Evolutionary conservation across 2,888 invertebrate genomes (phyloP), one percentile per base, ranked within the genome.

Genomic region (Pediacus dermestoides): DNA sequence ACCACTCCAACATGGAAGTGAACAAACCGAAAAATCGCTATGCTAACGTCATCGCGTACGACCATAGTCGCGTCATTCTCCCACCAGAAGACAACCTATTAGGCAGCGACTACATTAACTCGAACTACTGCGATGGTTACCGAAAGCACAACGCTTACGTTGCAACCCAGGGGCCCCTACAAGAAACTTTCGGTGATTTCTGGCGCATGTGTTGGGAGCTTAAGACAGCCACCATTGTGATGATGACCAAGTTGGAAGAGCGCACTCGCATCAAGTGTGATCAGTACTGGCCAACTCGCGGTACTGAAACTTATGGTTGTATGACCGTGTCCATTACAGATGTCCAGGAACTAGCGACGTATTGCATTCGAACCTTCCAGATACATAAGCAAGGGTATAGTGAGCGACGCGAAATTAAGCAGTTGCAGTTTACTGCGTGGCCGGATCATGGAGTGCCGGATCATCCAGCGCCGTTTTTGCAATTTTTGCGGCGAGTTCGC

Each of bases 171-270:
- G 99, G 97, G 14, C 97, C 99, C 3, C 72, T 99, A 10, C 95
- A 93, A 59, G 96, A 99, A 66, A 99, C 99, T 0, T 93, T 96
- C 58, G 84, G 85, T 2, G 99, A 99, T 70, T 99, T 99, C 71
- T 99, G 99, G 99, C 77, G 97, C 46, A 97, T 97, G 97, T 90
- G 95, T 57, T 99, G 99, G 99, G 97, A 99, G 69, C 80, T 96
- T 44, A 81, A 90, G 52, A 87, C 90, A 2, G 82, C 88, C 7
- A 94, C 93, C 0, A 91, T 99, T 53, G 97, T 99, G 1, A 99
- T 99, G 99, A 94, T 99, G 93, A 99, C 99, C 1, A 91, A 94
- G 58, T 72, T 99, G 42, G 99, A 99, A 70, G 99, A 99, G 64
- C 77, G 97, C 35, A 92, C 94, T 1, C 76, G 97, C 57, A 92